A percentile compares a stretch with the other conserved stretches of the same genome.
Evolutionary conservation across 1,140 invertebrate species (phyloP).

Genomic region (Berghia stephanieae): DNA sequence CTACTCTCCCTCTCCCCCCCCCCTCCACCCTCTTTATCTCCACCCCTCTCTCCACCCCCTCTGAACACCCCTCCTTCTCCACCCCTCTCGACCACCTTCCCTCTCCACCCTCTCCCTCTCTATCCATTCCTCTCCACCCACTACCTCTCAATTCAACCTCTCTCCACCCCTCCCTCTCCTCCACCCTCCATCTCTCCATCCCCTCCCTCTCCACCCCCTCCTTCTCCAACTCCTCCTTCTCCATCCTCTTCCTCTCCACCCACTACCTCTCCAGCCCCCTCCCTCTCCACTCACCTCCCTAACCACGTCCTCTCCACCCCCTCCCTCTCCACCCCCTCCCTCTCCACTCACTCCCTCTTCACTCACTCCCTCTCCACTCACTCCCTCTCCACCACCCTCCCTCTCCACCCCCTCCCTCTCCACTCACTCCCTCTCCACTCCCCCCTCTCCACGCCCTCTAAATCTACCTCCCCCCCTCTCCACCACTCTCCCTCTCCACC

Average conservation of each 20-base stretch:
- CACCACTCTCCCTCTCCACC: not conserved
- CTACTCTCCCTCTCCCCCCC: too few species aligned
- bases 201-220: not conserved
- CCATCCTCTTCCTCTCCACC: not conserved
- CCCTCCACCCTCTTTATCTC: too few species aligned
- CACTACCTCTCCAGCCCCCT: not conserved
- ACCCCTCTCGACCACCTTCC: too few species aligned
- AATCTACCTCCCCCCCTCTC: not conserved
- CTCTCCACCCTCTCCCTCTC: slow-evolving; percentile 10
- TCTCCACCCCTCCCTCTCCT: not conserved
- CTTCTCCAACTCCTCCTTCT: not conserved
- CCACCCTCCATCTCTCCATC: not conserved
- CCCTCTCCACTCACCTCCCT: not conserved
- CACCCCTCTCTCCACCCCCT: too few species aligned
- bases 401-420: not conserved
- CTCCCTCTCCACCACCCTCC: not conserved
- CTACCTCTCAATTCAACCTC: not conserved
- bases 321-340: not conserved
- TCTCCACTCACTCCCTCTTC: not conserved
- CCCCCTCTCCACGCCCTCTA: not conserved
- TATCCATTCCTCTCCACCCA: not conserved
- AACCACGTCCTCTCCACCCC: not conserved
- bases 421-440: not conserved
- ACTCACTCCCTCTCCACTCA: not conserved
- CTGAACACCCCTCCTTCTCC: too few species aligned